Percentiles rank a stretch among this genome's conserved stretches.
Conservation (phyloP, 1,140 invertebrate genomes). For the Goniozus legneri region DNA sequence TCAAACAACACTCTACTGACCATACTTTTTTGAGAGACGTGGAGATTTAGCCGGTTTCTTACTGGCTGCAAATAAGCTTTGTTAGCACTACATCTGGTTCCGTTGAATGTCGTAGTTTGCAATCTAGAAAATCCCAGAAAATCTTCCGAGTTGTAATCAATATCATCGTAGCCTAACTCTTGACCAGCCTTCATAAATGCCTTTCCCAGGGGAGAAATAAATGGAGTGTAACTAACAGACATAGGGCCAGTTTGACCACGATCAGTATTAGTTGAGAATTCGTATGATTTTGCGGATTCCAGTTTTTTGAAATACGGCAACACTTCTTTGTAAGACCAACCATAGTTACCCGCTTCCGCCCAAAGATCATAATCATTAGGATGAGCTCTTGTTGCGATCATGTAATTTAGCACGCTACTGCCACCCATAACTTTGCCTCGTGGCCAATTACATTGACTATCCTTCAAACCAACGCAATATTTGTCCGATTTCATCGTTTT, state of each 20-base stretch:
- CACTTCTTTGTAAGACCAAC: slow-evolving; percentile 80
- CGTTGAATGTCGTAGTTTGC: slow-evolving; percentile 67
- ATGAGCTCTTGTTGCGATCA: slow-evolving; percentile 86
- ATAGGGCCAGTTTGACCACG: slow-evolving; percentile 63
- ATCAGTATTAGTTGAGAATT: slow-evolving; percentile 52
- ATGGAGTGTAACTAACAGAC: slow-evolving; percentile 58
- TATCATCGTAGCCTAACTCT: slow-evolving; percentile 63
- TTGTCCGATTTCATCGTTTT: slow-evolving; percentile 58
- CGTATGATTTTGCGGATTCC: slow-evolving; percentile 63
- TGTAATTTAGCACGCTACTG: slow-evolving; percentile 81
- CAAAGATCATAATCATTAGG: slow-evolving; percentile 74
- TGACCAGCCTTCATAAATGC: slow-evolving; percentile 66
- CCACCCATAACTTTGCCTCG: slow-evolving; percentile 79
- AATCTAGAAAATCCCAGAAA: slow-evolving; percentile 63
- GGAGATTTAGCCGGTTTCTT: slow-evolving; percentile 61
- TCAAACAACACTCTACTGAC: slow-evolving; percentile 75
- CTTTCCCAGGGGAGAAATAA: slow-evolving; percentile 60
- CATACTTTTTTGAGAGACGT: slow-evolving; percentile 61
- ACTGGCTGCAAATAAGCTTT: slow-evolving; percentile 70
- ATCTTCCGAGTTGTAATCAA: slow-evolving; percentile 69
- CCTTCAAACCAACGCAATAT: slow-evolving; percentile 49
- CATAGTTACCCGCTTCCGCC: slow-evolving; percentile 69
- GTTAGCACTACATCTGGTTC: slow-evolving; percentile 68
- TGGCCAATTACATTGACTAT: slow-evolving; percentile 64
- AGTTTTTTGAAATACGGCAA: slow-evolving; percentile 79